A percentile compares a stretch with the other conserved stretches of the same genome.
Conservation (phyloP, 2,888 invertebrate species). For the Shargacucullia verbasci region DNA sequence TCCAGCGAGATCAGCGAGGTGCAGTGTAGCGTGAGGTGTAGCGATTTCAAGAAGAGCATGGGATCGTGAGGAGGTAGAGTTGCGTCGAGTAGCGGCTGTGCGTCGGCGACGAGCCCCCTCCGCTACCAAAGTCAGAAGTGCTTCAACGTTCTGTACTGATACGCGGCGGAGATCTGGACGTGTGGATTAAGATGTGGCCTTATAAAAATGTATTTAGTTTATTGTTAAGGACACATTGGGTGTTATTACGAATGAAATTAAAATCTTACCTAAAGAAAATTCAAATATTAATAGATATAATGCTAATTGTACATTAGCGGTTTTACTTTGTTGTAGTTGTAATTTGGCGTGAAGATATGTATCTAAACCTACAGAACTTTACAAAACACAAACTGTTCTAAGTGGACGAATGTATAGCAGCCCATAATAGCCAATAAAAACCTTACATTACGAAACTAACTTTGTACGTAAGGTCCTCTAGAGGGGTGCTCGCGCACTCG, state of each 20-base stretch:
- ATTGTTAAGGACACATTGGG: too few species aligned
- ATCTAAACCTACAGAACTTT: too few species aligned
- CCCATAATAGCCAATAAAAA: too few species aligned
- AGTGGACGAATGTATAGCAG: too few species aligned
- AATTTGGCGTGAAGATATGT: too few species aligned
- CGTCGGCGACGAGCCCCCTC: conserved; percentile 90
- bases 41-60: conserved; percentile 92
- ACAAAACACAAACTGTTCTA: too few species aligned
- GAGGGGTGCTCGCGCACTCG: conserved; percentile 94
- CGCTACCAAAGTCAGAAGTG: conserved; percentile 89
- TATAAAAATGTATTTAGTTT: background rate
- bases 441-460: conserved; percentile 81
- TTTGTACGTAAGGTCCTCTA: conserved; percentile 94
- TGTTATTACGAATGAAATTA: too few species aligned
- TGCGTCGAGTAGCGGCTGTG: conserved; percentile 92
- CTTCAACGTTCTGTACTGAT: conserved; percentile 86
- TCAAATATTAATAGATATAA: too few species aligned
- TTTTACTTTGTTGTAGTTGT: too few species aligned
- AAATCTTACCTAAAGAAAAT: too few species aligned
- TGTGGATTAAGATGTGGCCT: conserved; percentile 1
- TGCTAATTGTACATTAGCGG: too few species aligned
- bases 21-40: conserved; percentile 89
- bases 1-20: conserved; percentile 86
- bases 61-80: conserved; percentile 92
- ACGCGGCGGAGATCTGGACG: conserved; percentile 90